phyloP scores from a whole-genome alignment of 2,113 vertebrate genomes.

The Pseudopodoces humilis region DNA sequence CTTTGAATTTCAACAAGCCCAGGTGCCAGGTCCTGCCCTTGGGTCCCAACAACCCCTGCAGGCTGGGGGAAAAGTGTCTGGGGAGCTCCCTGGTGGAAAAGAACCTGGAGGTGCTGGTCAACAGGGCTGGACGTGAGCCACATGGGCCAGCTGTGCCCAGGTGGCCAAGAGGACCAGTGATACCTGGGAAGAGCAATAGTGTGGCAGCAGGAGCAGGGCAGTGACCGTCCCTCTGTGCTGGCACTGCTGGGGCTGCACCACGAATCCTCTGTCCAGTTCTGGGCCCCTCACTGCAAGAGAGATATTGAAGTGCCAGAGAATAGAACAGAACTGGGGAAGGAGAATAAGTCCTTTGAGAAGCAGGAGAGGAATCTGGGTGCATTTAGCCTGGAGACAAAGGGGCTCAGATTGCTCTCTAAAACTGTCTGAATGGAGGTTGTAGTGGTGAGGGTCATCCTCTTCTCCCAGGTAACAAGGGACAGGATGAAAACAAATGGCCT shows the following conservation, averaged over 20 bases:
- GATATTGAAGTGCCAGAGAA: neutral
- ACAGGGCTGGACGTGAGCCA: neutral
- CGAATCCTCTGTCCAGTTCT: neutral
- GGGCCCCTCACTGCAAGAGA: neutral
- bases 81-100: neutral
- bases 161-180: neutral
- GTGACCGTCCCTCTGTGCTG: accelerated
- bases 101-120: neutral
- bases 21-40: neutral
- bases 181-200: neutral
- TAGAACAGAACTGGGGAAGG: neutral
- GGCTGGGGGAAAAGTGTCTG: neutral
- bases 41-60: neutral
- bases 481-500: neutral
- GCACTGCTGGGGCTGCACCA: neutral
- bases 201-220: neutral
- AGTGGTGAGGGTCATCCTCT: neutral
- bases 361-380: neutral
- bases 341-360: neutral
- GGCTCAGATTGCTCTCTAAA: neutral
- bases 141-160: neutral
- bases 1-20: neutral
- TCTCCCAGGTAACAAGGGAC: neutral
- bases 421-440: neutral
- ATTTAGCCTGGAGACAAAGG: neutral